phyloP scores from a whole-genome alignment of 2,113 vertebrate genomes.

The Microcebus jonahi region DNA sequence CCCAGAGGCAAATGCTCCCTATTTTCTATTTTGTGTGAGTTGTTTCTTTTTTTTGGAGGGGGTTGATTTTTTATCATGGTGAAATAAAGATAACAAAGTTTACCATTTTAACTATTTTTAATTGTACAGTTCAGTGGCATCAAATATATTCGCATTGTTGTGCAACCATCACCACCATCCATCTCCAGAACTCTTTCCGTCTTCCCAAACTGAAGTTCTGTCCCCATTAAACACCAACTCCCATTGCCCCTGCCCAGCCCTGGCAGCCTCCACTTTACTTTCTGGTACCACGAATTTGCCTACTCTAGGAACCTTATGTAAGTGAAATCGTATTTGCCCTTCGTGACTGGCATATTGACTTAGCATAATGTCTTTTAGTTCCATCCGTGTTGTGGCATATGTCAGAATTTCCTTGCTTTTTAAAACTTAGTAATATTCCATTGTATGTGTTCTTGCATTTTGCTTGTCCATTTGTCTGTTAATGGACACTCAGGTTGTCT shows the following conservation, averaged over 20 bases:
- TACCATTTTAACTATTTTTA: not conserved
- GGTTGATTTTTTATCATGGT: not conserved
- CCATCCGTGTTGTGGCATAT: accelerated
- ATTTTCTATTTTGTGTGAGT: not conserved
- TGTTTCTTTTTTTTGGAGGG: not conserved
- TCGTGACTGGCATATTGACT: not conserved
- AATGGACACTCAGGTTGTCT: not conserved
- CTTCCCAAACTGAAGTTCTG: not conserved
- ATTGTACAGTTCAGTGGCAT: not conserved
- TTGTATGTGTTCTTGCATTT: not conserved
- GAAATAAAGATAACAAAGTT: not conserved
- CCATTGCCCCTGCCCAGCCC: not conserved
- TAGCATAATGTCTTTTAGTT: not conserved
- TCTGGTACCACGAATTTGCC: not conserved
- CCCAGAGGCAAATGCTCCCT: not conserved
- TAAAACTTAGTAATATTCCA: too few relatives aligned
- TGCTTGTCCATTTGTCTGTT: not conserved
- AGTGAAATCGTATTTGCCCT: not conserved
- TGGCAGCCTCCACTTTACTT: not conserved
- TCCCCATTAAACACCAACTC: not conserved
- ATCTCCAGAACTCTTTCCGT: not conserved
- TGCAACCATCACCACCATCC: not conserved
- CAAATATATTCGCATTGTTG: accelerated
- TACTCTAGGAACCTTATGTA: not conserved
- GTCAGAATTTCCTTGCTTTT: not conserved